These are phyloP conservation scores for Synanthedon vespiformis DNA, from an alignment of 2,888 invertebrate species.

Conservation along the genomic window DNA sequence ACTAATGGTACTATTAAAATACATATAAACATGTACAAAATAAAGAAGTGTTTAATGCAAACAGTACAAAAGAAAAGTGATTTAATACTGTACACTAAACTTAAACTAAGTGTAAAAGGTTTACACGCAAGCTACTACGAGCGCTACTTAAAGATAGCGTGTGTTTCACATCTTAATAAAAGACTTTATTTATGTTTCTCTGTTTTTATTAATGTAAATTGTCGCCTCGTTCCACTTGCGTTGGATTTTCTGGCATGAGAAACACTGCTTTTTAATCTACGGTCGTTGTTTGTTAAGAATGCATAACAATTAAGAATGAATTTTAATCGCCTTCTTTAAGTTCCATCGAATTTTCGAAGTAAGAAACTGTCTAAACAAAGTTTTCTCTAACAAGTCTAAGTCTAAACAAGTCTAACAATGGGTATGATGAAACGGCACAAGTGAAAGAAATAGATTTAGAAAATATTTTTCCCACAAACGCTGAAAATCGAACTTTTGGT, in stretches of 20 bases:
- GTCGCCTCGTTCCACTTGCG: conserved; percentile 1
- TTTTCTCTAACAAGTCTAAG: no score
- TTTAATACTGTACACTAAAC: not conserved
- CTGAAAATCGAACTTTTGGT: no score
- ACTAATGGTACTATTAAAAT: not conserved
- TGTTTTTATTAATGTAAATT: conserved; percentile 19
- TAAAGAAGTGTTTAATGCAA: not conserved
- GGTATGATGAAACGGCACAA: no score
- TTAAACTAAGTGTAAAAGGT: not conserved
- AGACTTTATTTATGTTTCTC: conserved; percentile 8
- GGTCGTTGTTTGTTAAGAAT: not conserved
- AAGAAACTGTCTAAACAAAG: not conserved
- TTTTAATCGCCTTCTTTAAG: not conserved
- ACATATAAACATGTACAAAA: not conserved
- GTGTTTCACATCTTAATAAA: conserved; percentile 4
- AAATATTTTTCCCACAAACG: no score
- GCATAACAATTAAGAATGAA: not conserved
- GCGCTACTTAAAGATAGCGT: conserved; percentile 11
- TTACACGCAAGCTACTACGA: conserved; percentile 10
- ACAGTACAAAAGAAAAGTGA: not conserved
- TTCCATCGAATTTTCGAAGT: not conserved
- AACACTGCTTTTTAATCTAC: conserved; percentile 6
- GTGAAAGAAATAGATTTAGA: no score
- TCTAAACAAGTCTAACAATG: no score
- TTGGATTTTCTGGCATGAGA: conserved; percentile 8